These are phyloP conservation scores for Eutrigla gurnardus DNA, from an alignment of 2,797 vertebrate species.

Conservation along the genomic window DNA sequence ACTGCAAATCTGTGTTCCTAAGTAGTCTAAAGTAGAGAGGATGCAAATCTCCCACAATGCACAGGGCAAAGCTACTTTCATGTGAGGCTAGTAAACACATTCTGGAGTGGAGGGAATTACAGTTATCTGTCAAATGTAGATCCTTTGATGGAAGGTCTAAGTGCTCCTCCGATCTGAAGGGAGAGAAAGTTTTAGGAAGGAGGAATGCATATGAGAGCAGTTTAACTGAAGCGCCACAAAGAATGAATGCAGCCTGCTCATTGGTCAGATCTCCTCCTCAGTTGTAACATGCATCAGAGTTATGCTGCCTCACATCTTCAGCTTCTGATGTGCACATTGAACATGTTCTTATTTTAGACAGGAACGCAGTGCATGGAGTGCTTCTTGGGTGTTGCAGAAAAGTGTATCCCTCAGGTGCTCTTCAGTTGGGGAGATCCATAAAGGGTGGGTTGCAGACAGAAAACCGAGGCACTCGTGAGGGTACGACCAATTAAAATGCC, in stretches of 20 bases:
- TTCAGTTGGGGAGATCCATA: too few species aligned
- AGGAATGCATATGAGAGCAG: slow-evolving; percentile 63
- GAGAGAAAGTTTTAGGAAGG: slow-evolving; percentile 42
- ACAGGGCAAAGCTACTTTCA: slow-evolving; percentile 73
- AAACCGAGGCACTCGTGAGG: too few species aligned
- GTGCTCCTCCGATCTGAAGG: slow-evolving; percentile 59
- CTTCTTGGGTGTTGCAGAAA: too few species aligned
- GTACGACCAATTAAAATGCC: too few species aligned
- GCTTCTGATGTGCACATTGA: slow-evolving; percentile 33
- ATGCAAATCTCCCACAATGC: slow-evolving; percentile 76
- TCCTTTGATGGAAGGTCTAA: slow-evolving; percentile 75
- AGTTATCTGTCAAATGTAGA: slow-evolving; percentile 76
- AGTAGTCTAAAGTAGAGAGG: slow-evolving; percentile 65
- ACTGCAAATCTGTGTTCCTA: slow-evolving; percentile 60
- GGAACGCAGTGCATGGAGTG: too few species aligned
- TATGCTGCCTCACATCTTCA: slow-evolving; percentile 2
- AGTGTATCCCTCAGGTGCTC: too few species aligned
- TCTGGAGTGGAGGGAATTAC: slow-evolving; percentile 73
- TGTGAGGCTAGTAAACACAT: slow-evolving; percentile 77
- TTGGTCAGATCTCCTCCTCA: slow-evolving; percentile 50
- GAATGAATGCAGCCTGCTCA: slow-evolving; percentile 47
- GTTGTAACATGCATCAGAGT: neutral
- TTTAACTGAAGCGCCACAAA: slow-evolving; percentile 45
- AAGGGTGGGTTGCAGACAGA: too few species aligned
- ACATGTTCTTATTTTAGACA: slow-evolving; percentile 3